Conservation (phyloP, 2,888 invertebrate species). For the Eristalinus aeneus region DNA sequence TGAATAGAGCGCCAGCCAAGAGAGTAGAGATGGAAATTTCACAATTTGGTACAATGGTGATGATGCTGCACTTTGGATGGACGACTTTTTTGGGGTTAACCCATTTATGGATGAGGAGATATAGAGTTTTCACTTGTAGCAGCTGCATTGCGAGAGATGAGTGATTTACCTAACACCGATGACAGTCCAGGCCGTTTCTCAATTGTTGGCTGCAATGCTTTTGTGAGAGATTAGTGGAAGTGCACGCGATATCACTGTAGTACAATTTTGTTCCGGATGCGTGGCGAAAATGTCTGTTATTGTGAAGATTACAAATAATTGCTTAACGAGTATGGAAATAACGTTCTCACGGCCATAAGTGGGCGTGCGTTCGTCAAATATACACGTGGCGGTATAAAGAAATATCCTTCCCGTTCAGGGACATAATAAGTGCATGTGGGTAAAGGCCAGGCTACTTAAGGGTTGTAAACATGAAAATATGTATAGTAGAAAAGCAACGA, state of each 20-base stretch:
- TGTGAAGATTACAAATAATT: no score
- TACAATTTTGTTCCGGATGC: slow-evolving; percentile 3
- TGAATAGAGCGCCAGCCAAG: background rate
- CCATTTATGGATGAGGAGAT: slow-evolving; percentile 34
- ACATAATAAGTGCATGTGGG: no score
- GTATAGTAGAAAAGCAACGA: no score
- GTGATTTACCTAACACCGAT: slow-evolving; percentile 50
- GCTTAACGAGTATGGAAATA: no score
- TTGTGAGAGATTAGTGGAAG: background rate
- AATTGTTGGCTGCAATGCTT: background rate
- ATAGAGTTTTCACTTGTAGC: slow-evolving; percentile 35
- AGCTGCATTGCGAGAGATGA: slow-evolving; percentile 24
- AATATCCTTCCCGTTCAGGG: no score
- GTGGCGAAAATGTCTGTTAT: no score
- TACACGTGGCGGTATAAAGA: no score
- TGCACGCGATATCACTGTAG: slow-evolving; percentile 26
- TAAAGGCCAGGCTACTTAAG: no score
- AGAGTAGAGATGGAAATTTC: slow-evolving; percentile 48
- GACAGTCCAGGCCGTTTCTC: slow-evolving; percentile 24
- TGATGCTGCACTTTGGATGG: background rate
- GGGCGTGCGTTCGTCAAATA: no score
- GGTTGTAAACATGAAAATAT: no score
- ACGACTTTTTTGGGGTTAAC: slow-evolving; percentile 20
- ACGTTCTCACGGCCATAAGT: no score
- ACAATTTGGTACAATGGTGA: slow-evolving; percentile 32